Evolutionary conservation across 2,113 vertebrate genomes (phyloP).

Genomic region (Erpornis zantholeuca): DNA sequence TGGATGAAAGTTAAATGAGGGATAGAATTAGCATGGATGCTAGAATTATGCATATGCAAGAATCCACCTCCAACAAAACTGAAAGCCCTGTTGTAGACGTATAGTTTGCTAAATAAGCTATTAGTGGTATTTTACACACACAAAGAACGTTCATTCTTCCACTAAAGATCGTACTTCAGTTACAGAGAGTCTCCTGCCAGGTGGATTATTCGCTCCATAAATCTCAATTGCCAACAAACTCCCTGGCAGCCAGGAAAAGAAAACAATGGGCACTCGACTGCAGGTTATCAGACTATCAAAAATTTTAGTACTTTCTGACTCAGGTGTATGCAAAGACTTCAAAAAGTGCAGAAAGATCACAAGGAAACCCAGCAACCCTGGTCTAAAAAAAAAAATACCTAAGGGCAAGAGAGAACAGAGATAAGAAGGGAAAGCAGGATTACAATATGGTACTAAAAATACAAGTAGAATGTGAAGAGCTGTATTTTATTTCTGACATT

Average conservation of each 20-base stretch:
- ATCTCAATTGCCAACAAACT: slow-evolving; percentile 15
- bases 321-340: not conserved
- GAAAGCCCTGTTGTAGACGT: slow-evolving; percentile 45
- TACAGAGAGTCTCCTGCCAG: slow-evolving; percentile 11
- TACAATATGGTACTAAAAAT: slow-evolving; percentile 23
- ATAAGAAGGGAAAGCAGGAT: not conserved
- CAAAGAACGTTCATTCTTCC: not conserved
- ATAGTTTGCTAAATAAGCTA: slow-evolving; percentile 52
- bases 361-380: not conserved
- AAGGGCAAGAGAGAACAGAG: not conserved
- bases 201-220: slow-evolving; percentile 47
- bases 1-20: slow-evolving; percentile 46
- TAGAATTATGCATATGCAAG: slow-evolving; percentile 45
- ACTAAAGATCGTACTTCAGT: not conserved
- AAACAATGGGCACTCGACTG: not conserved
- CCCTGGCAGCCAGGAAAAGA: not conserved
- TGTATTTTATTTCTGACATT: slow-evolving; percentile 9
- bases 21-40: slow-evolving; percentile 50
- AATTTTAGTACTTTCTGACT: not conserved
- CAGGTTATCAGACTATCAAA: slow-evolving; percentile 7
- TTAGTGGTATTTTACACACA: slow-evolving; percentile 32
- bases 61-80: slow-evolving; percentile 37
- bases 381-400: not conserved
- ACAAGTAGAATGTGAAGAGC: not conserved
- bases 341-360: not conserved